A percentile compares a stretch with the other conserved stretches of the same genome.
These are phyloP conservation scores for Siphamia tubifer DNA, from an alignment of 2,113 vertebrate species.

Conservation along the genomic window DNA sequence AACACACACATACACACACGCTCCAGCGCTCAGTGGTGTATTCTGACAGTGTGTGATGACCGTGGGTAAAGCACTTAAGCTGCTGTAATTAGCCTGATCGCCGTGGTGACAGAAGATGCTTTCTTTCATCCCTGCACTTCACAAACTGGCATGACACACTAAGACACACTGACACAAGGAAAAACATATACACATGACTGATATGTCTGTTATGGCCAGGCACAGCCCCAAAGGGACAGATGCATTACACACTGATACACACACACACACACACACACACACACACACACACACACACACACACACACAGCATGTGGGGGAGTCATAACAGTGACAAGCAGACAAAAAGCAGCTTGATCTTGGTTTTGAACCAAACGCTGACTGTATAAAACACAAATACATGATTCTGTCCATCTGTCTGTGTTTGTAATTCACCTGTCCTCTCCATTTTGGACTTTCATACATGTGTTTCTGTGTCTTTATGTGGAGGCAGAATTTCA, in stretches of 20 bases:
- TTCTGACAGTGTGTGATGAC: conserved; percentile 79
- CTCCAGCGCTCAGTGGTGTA: conserved; percentile 61
- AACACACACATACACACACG: conserved; percentile 51
- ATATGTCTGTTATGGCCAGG: conserved; percentile 19
- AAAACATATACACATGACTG: conserved; percentile 34
- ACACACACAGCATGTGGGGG: conserved; percentile 11
- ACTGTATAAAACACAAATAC: not conserved
- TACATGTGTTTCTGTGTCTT: not conserved
- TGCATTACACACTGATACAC: conserved; percentile 16
- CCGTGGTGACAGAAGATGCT: conserved; percentile 77
- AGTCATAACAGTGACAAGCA: not conserved
- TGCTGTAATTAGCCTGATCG: conserved; percentile 82
- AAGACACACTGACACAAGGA: conserved; percentile 39
- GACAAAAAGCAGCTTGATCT: conserved; percentile 47
- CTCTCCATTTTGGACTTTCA: not conserved
- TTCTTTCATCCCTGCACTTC: conserved; percentile 78
- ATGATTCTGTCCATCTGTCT: not conserved
- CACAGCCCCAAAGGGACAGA: conserved; percentile 15
- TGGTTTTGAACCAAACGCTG: conserved; percentile 10
- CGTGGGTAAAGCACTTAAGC: conserved; percentile 83
- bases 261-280: not conserved
- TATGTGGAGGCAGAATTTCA: not conserved
- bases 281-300: not conserved
- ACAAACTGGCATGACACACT: conserved; percentile 68
- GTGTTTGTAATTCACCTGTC: conserved; percentile 6